Evolutionary conservation across 2,888 invertebrate genomes (phyloP), one percentile per base, ranked within the genome.

Genomic region (Dysmachus trigonus): DNA sequence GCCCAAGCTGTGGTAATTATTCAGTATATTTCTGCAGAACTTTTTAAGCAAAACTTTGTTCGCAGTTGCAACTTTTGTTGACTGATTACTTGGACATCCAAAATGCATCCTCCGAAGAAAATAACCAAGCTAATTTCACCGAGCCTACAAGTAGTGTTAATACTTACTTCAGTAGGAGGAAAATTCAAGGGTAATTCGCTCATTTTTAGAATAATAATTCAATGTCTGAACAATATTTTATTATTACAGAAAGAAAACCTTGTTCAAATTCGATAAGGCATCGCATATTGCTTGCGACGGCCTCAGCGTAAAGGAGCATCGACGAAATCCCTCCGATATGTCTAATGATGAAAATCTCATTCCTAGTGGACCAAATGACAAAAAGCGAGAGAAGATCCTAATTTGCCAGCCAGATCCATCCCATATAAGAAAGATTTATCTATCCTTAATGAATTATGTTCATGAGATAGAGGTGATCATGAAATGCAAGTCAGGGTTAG

Each of bases 41-140:
- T 1, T 10, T n/a, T 15, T 51, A n/a, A 51, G n/a, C 5, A 51
- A n/a, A 18, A 51, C 7, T 18, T n/a, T n/a, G 2, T 51, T 91
- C 92, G n/a, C 90, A 97, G 97, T 91, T 98, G 74, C 97, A 98
- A 92, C 93, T 96, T 6, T 93, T 98, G 10, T 92, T 98, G 41
- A 96, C 96, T 22, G 97, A 97, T 90, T 98, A 98, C 92, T 92
- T 98, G 88, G 97, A 98, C 90, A 96, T 98, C 85, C 96, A 96
- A 92, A 97, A 96, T 91, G 94, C 95, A 88, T 89, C 91, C 22
- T 93, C 94, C 33, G 93, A 95, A 47, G 95, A 95, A 88, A 85
- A 27, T 10, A 93, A 92, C 89, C 94, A 91, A 88, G 91, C 90
- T 88, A 91, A 90, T 30, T 93, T 91, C 85, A 90, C 90, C 62